Conservation (phyloP, 2,888 invertebrate species). For the Agrotis exclamationis region DNA sequence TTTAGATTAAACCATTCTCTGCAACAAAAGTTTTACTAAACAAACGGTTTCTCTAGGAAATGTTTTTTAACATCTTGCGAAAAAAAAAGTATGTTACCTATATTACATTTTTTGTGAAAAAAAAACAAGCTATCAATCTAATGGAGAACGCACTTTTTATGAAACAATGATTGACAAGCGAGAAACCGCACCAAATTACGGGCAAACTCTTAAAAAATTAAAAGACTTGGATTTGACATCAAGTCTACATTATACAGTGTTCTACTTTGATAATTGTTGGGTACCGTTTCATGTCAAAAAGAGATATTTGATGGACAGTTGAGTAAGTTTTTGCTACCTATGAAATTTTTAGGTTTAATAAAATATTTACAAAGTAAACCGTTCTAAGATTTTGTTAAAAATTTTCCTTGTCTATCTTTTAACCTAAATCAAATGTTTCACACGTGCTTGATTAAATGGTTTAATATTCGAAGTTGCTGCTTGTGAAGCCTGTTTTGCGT, state of each 20-base stretch:
- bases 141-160: not conserved
- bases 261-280: slow-evolving; percentile 42
- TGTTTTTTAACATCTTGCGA: not conserved
- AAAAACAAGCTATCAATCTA: not conserved
- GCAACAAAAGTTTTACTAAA: no score
- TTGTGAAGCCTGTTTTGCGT: slow-evolving; percentile 21
- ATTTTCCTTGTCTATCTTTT: not conserved
- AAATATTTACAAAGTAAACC: not conserved
- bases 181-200: slow-evolving; percentile 42
- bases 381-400: not conserved
- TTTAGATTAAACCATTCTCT: not conserved
- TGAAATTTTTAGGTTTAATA: not conserved
- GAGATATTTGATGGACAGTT: slow-evolving; percentile 42
- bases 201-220: not conserved
- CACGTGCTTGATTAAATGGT: slow-evolving; percentile 13
- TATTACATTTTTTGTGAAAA: no score
- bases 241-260: slow-evolving; percentile 3
- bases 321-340: slow-evolving; percentile 11
- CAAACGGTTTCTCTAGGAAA: no score
- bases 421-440: slow-evolving; percentile 2
- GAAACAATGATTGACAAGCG: slow-evolving; percentile 60
- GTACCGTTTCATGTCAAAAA: slow-evolving; percentile 53
- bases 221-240: not conserved
- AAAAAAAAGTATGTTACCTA: no score
- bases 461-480: not conserved